Percentiles rank a stretch among this genome's conserved stretches.
phyloP scores from a whole-genome alignment of 2,888 invertebrate genomes.

The Pseudococcus jackbeardsleyi region DNA sequence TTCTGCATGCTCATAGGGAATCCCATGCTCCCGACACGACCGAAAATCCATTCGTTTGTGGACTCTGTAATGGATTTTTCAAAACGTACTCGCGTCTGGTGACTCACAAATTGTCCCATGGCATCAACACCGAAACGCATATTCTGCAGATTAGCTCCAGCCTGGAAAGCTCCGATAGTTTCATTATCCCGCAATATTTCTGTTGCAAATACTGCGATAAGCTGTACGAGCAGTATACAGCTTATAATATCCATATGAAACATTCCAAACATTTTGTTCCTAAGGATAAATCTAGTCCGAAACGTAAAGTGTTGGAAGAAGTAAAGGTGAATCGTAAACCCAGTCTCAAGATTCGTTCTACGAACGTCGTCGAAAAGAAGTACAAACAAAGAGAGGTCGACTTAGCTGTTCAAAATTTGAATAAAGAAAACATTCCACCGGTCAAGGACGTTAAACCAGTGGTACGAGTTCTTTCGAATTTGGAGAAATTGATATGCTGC shows the following conservation, averaged over 20 bases:
- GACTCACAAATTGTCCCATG: conserved; percentile 67
- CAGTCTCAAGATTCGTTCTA: background rate
- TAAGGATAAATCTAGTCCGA: conserved; percentile 42
- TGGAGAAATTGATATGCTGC: conserved; percentile 65
- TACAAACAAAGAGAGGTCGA: conserved; percentile 53
- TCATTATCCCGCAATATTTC: conserved; percentile 67
- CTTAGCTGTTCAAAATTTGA: conserved; percentile 51
- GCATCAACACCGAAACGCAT: conserved; percentile 67
- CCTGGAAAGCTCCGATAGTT: conserved; percentile 54
- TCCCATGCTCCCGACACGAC: conserved; percentile 36
- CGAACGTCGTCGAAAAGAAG: background rate
- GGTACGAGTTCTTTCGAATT: conserved; percentile 43
- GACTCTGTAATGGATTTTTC: conserved; percentile 74
- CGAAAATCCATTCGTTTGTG: conserved; percentile 71
- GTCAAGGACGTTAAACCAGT: conserved; percentile 50
- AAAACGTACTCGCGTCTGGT: conserved; percentile 72
- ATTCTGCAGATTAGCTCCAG: conserved; percentile 58
- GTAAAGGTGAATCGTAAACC: conserved; percentile 20
- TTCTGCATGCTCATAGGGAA: conserved; percentile 72
- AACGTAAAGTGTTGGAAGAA: conserved; percentile 12
- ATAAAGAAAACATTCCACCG: conserved; percentile 28
- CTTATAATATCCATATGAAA: conserved; percentile 66
- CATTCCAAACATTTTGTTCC: conserved; percentile 65
- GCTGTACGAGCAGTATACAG: conserved; percentile 67
- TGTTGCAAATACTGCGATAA: conserved; percentile 67